These are phyloP conservation scores for Ophthalmolycus amberensis DNA, from an alignment of 2,113 vertebrate species.

Conservation along the genomic window DNA sequence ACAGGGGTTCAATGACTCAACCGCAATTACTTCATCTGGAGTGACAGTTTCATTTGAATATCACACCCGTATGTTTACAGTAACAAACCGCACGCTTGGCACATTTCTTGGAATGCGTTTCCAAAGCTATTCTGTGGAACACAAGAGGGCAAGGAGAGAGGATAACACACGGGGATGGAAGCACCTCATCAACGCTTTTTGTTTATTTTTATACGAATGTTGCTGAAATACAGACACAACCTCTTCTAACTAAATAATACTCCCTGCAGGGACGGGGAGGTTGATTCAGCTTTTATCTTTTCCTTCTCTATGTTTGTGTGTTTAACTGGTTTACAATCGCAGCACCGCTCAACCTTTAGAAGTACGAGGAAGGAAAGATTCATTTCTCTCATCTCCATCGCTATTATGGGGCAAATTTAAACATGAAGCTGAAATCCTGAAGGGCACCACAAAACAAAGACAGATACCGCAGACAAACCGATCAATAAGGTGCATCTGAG, in stretches of 20 bases:
- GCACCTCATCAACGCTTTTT: background rate
- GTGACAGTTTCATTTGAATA: conserved; percentile 61
- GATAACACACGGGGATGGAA: background rate
- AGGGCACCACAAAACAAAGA: background rate
- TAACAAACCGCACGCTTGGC: background rate
- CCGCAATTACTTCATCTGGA: conserved; percentile 58
- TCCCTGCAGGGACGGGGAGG: background rate
- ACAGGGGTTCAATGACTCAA: conserved; percentile 34
- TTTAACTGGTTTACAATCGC: background rate
- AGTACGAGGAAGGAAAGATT: background rate
- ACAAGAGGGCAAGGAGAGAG: background rate
- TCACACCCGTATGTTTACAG: conserved; percentile 43
- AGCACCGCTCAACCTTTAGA: background rate
- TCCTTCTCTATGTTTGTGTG: background rate
- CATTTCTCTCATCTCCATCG: background rate
- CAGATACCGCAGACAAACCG: background rate
- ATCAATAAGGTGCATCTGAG: conserved; percentile 24
- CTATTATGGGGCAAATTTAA: background rate
- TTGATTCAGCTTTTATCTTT: background rate
- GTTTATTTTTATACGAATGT: background rate
- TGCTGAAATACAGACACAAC: background rate
- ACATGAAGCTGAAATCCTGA: background rate
- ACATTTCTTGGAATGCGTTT: background rate
- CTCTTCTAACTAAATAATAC: background rate
- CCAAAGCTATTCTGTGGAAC: conserved; percentile 2